Conservation (phyloP, 2,113 vertebrate species). For the Tenrec ecaudatus region DNA sequence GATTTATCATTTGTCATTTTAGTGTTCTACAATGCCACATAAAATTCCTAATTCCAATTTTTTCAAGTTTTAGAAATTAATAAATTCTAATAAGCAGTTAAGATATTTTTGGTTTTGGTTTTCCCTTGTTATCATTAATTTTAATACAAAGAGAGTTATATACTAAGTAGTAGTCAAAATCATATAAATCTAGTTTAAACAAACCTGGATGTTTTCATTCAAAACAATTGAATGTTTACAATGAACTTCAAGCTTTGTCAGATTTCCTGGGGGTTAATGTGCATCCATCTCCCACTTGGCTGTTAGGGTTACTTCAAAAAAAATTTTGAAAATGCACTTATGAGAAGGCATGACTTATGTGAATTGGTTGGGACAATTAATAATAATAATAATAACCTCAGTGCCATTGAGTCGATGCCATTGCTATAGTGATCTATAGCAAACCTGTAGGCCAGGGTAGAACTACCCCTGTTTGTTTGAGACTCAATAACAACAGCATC, state of each 20-base stretch:
- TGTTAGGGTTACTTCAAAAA: neutral
- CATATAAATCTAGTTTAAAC: neutral
- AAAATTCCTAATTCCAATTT: too few species aligned
- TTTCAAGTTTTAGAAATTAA: constrained; percentile 8
- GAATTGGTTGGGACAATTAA: too few species aligned
- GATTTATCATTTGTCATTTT: too few species aligned
- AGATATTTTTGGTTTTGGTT: constrained; percentile 11
- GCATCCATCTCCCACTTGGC: neutral
- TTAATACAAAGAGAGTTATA: neutral
- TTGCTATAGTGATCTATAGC: too few species aligned
- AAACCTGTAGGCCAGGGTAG: too few species aligned
- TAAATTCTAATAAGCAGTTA: neutral
- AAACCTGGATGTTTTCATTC: constrained; percentile 7
- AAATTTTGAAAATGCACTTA: too few species aligned
- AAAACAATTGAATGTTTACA: neutral
- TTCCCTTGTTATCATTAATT: neutral
- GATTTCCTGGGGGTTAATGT: neutral
- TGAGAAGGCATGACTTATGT: too few species aligned
- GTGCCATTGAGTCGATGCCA: too few species aligned
- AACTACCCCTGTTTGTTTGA: too few species aligned
- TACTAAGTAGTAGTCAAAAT: too few species aligned
- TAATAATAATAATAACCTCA: neutral
- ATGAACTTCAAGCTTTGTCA: neutral
- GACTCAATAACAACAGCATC: neutral
- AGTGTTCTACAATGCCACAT: too few species aligned